Evolutionary conservation across 2,888 invertebrate genomes (phyloP).

Genomic region (Brenthis hecate): DNA sequence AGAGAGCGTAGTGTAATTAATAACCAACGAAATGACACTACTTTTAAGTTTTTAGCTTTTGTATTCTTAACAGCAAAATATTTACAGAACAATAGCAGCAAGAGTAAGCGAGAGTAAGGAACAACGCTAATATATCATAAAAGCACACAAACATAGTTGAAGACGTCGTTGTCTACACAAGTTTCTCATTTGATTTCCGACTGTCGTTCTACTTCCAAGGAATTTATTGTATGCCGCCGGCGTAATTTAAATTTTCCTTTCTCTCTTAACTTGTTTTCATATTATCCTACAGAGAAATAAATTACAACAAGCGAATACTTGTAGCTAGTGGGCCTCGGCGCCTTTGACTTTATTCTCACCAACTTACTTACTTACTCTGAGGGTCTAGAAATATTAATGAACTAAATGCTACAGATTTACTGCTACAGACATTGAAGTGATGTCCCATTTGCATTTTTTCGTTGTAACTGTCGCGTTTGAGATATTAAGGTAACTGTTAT

Average conservation of each 20-base stretch:
- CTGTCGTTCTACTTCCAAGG: conserved; percentile 36
- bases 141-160: conserved; percentile 23
- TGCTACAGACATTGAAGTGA: conserved; percentile 5
- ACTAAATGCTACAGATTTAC: conserved; percentile 22
- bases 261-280: conserved; percentile 40
- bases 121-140: conserved; percentile 23
- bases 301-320: conserved; percentile 35
- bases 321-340: conserved; percentile 20
- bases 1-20: conserved; percentile 15
- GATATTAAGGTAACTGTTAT: conserved; percentile 6
- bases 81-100: conserved; percentile 8
- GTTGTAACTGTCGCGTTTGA: conserved; percentile 2
- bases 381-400: conserved; percentile 25
- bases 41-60: conserved; percentile 20
- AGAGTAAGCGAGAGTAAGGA: neutral
- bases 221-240: conserved; percentile 38
- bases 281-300: conserved; percentile 40
- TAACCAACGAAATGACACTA: conserved; percentile 18
- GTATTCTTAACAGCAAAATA: conserved; percentile 19
- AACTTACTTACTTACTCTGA: conserved; percentile 26
- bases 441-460: conserved; percentile 1
- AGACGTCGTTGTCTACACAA: conserved; percentile 27
- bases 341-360: conserved; percentile 31
- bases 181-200: conserved; percentile 37
- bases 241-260: conserved; percentile 41